Percentiles rank a stretch among this genome's conserved stretches.
Conservation (phyloP, 1,140 invertebrate species). For the Drosophila pectinifera region DNA sequence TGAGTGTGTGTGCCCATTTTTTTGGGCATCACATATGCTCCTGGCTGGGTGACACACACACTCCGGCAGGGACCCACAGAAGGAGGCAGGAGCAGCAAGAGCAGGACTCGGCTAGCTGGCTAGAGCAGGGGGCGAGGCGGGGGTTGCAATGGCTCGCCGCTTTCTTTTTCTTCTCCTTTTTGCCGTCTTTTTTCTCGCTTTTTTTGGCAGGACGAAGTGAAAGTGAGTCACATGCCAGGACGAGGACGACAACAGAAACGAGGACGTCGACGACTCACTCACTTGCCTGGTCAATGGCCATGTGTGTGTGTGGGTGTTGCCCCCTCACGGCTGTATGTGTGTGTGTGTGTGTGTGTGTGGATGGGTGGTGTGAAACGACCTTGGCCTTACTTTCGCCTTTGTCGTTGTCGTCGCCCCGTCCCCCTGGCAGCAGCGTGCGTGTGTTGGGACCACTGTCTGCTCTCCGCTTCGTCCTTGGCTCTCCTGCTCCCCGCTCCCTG, state of each 20-base stretch:
- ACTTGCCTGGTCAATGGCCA: slow-evolving; percentile 73
- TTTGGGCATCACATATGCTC: slow-evolving; percentile 74
- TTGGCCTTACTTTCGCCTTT: slow-evolving; percentile 76
- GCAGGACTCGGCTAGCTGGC: slow-evolving; percentile 68
- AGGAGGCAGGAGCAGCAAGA: not conserved
- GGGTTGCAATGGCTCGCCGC: slow-evolving; percentile 24
- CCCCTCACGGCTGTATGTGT: too few relatives aligned
- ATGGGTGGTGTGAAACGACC: slow-evolving; percentile 60
- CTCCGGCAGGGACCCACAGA: slow-evolving; percentile 7
- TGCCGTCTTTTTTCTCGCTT: slow-evolving; percentile 10
- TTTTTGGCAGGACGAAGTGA: slow-evolving; percentile 52
- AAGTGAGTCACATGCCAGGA: slow-evolving; percentile 69
- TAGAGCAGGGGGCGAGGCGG: not conserved
- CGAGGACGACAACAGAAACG: slow-evolving; percentile 8
- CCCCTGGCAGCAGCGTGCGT: slow-evolving; percentile 15
- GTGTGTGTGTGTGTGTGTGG: slow-evolving; percentile 19
- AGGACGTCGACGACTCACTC: slow-evolving; percentile 46
- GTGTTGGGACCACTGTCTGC: slow-evolving; percentile 41
- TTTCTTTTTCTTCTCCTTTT: slow-evolving; percentile 32
- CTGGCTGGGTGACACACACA: slow-evolving; percentile 66
- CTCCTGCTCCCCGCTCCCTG: slow-evolving; percentile 33
- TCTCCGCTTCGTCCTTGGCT: slow-evolving; percentile 18
- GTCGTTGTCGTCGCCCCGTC: slow-evolving; percentile 26
- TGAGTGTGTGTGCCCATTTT: slow-evolving; percentile 39
- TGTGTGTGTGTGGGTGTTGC: slow-evolving; percentile 44